Base-by-base conservation (phyloP, 2,113 vertebrate species). In the Phycodurus eques region DNA sequence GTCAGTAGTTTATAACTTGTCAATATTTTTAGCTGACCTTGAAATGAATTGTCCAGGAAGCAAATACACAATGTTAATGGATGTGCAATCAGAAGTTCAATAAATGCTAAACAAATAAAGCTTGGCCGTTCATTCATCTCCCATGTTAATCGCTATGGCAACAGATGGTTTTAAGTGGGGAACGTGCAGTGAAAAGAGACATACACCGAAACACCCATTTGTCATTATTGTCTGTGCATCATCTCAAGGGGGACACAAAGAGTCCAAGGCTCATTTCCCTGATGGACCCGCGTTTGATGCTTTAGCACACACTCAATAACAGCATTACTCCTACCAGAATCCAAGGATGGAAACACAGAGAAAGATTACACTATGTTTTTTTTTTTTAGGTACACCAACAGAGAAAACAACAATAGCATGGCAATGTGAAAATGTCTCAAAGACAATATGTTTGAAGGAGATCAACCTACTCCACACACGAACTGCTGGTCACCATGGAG, bases 91-190 rank as follows among this genome's bases (percentile, higher is more conserved):
- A 43, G 20, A 64, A 43, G 10, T 64, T 43, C 19, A 64, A 64
- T 64, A 64, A 44, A 64, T 62, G 39, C 61, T 31, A 64, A 64
- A 12, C 61, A 64, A 64, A 64, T 44, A 64, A 9, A 64, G 4
- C 10, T 64, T 3, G 12, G 57, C 57, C 2, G 14, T 19, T 20
- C 11, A 64, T 64, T 42, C 62, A 43, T n/a, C 62, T n/a, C 19
- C 15, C 4, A 14, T 51, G 46, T 31, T 51, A 33, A 67, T 67
- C 65, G 15, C 65, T 51, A 67, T 67, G 46, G 46, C 65, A 67
- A 67, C 65, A 51, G 14, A 17, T 47, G n/a, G 20, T 47, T 67
- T 67, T 67, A 31, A 10, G 22, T 9, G 46, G 27, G 64, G 9
- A 22, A 8, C 8, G 64, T 49, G 46, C 65, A 67, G 8, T 13